phyloP scores from a whole-genome alignment of 2,888 invertebrate species.

The Chromoteleia sp. region DNA sequence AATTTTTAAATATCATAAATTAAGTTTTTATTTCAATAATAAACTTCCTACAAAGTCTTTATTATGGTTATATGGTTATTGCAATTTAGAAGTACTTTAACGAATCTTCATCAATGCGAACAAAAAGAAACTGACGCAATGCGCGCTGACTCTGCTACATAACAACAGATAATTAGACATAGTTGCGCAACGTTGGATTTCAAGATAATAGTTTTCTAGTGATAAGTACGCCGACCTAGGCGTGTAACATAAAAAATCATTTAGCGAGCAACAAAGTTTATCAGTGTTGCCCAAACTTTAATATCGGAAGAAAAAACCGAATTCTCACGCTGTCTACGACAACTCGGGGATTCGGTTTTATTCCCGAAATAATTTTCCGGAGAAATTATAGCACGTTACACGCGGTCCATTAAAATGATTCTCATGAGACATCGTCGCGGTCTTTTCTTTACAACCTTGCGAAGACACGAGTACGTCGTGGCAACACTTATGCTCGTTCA shows the following conservation, averaged over 20 bases:
- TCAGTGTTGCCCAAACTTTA: neutral
- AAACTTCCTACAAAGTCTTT: slow-evolving; percentile 10
- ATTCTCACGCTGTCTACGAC: no score
- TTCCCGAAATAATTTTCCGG: neutral
- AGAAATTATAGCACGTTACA: neutral
- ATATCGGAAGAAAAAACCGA: neutral
- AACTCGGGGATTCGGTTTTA: slow-evolving; percentile 4
- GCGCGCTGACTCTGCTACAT: slow-evolving; percentile 22
- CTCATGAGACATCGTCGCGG: neutral
- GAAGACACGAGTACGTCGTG: slow-evolving; percentile 23
- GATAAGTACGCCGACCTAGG: slow-evolving; percentile 9
- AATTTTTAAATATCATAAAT: neutral
- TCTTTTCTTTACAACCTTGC: slow-evolving; percentile 15
- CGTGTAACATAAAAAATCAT: slow-evolving; percentile 1
- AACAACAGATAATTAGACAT: slow-evolving; percentile 57
- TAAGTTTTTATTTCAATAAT: neutral
- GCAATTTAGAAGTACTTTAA: slow-evolving; percentile 27
- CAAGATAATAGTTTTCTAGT: slow-evolving; percentile 40
- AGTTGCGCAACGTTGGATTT: slow-evolving; percentile 46
- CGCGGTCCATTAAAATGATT: slow-evolving; percentile 24
- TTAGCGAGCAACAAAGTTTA: neutral
- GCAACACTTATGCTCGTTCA: slow-evolving; percentile 24
- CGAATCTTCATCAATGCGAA: slow-evolving; percentile 47
- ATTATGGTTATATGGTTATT: slow-evolving; percentile 22
- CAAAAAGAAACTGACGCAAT: slow-evolving; percentile 50